Evolutionary conservation across 2,888 invertebrate species (phyloP).

Genomic region (Luperina nickerlii): DNA sequence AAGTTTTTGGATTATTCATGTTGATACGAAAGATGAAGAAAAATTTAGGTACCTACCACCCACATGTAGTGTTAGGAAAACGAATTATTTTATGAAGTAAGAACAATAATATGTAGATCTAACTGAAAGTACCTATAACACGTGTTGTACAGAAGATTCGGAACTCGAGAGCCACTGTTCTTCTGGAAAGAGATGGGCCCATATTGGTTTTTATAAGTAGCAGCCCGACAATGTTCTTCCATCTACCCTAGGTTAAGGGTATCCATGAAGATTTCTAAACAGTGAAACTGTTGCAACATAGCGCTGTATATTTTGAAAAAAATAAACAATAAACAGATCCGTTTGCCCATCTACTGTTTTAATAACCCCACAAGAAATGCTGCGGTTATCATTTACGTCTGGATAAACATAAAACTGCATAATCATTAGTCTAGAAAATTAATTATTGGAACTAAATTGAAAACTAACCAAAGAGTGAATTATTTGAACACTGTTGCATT

Average conservation of each 20-base stretch:
- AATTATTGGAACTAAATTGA: not conserved
- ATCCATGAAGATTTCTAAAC: not conserved
- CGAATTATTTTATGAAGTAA: not conserved
- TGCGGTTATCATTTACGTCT: not conserved
- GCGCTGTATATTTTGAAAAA: not conserved
- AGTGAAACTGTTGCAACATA: not conserved
- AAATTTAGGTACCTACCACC: not conserved
- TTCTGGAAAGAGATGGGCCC: not conserved
- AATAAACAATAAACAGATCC: constrained; percentile 15
- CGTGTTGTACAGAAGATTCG: not conserved
- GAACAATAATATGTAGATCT: not conserved
- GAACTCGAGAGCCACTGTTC: not conserved
- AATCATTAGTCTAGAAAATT: not conserved
- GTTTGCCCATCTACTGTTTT: not conserved
- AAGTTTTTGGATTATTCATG: not conserved
- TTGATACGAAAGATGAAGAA: not conserved
- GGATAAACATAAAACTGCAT: not conserved
- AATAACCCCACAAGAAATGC: not conserved
- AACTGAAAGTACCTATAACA: not conserved
- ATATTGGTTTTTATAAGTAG: not conserved
- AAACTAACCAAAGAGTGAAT: not conserved
- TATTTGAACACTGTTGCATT: not conserved
- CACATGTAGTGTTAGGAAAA: not conserved
- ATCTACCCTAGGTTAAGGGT: constrained; percentile 11
- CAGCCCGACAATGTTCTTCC: not conserved